Conservation (phyloP, 2,797 vertebrate genomes). For the Hypotaenidia okinawae region DNA sequence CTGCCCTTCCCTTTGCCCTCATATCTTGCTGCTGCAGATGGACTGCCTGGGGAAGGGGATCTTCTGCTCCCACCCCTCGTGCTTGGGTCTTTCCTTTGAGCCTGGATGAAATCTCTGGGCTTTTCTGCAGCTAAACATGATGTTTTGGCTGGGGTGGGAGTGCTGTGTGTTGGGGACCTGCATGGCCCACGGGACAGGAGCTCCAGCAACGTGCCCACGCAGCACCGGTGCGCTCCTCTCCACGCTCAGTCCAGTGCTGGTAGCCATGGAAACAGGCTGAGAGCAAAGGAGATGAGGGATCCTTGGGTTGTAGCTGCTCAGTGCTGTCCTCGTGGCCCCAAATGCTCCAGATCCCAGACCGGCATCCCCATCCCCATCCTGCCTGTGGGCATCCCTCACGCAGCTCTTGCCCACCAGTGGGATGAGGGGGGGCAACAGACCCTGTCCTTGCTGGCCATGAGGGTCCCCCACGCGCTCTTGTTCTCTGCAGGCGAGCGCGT, state of each 20-base stretch:
- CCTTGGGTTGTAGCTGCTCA: not conserved
- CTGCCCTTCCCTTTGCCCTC: not conserved
- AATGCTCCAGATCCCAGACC: not conserved
- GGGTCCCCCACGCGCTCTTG: not conserved
- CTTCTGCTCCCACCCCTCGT: not conserved
- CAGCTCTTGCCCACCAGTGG: accelerated
- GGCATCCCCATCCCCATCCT: not conserved
- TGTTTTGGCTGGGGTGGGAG: not conserved
- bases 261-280: conserved; percentile 78
- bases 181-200: not conserved
- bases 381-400: not conserved
- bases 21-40: accelerated
- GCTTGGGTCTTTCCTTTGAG: not conserved
- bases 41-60: not conserved
- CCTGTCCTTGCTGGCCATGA: accelerated
- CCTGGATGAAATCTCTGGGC: not conserved
- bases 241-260: conserved; percentile 71
- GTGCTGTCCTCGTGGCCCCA: not conserved
- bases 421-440: accelerated
- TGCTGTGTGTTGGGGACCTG: not conserved
- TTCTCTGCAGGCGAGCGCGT: conserved; percentile 85
- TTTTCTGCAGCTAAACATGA: not conserved
- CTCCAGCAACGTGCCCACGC: not conserved
- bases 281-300: conserved; percentile 61
- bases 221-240: conserved; percentile 55